Evolutionary conservation across 2,113 vertebrate genomes (phyloP).

Genomic region (Plestiodon gilberti): DNA sequence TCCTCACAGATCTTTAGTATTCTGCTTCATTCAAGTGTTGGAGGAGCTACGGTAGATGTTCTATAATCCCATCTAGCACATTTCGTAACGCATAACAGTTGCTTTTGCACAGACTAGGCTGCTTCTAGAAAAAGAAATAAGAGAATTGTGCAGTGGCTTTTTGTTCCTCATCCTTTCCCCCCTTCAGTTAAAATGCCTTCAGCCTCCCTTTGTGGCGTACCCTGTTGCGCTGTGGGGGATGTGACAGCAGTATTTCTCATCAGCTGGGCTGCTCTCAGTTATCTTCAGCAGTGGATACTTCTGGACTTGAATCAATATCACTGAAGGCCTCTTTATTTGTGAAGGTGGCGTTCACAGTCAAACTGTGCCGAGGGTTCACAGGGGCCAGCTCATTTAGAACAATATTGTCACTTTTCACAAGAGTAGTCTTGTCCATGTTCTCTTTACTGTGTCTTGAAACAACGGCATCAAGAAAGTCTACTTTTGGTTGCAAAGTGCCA

Average conservation of each 20-base stretch:
- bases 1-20: conserved; percentile 8
- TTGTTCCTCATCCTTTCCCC: conserved; percentile 27
- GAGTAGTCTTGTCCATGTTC: conserved; percentile 95
- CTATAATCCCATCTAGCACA: conserved; percentile 31
- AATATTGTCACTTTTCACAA: conserved; percentile 93
- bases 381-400: conserved; percentile 91
- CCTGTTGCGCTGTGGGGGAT: conserved; percentile 20
- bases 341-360: conserved; percentile 86
- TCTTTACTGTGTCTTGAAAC: conserved; percentile 94
- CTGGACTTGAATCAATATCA: conserved; percentile 84
- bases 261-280: conserved; percentile 65
- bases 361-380: conserved; percentile 83
- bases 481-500: conserved; percentile 89
- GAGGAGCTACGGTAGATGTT: conserved; percentile 4
- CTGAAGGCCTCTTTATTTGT: conserved; percentile 88
- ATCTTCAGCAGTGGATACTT: conserved; percentile 84
- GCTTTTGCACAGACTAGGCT: conserved; percentile 17
- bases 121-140: conserved; percentile 28
- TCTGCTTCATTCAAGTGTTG: conserved; percentile 32
- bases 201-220: conserved; percentile 45
- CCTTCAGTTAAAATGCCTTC: conserved; percentile 56
- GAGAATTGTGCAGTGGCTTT: conserved; percentile 50
- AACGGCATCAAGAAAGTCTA: conserved; percentile 93
- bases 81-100: conserved; percentile 46
- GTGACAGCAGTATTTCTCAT: conserved; percentile 44